These are phyloP conservation scores for Aquatica leii DNA, from an alignment of 2,888 invertebrate genomes.

Conservation along the genomic window DNA sequence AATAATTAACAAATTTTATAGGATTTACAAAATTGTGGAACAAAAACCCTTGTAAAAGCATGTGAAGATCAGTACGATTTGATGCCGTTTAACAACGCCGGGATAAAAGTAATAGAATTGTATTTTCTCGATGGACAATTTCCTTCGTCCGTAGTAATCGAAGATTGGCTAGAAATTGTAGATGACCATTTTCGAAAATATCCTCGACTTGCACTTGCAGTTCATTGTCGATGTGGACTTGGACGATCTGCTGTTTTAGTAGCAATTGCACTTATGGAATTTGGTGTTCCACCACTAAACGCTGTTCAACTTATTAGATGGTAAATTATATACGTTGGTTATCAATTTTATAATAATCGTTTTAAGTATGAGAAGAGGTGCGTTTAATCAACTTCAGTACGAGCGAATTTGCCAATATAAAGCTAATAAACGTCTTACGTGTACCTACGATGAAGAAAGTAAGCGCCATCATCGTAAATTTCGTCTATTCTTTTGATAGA, in stretches of 20 bases:
- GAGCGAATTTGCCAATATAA: neutral
- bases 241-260: conserved; percentile 33
- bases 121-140: conserved; percentile 27
- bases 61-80: conserved; percentile 15
- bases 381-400: neutral
- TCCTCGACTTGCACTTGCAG: conserved; percentile 22
- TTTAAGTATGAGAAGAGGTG: neutral
- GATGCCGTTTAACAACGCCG: conserved; percentile 3
- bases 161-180: conserved; percentile 25
- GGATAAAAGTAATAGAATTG: conserved; percentile 21
- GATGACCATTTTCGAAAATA: conserved; percentile 7
- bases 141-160: conserved; percentile 15
- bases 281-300: conserved; percentile 16
- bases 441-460: too few relatives aligned
- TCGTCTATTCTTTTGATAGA: too few relatives aligned
- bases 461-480: too few relatives aligned
- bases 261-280: conserved; percentile 34
- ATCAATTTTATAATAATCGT: too few relatives aligned
- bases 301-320: conserved; percentile 14
- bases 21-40: conserved; percentile 17
- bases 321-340: too few relatives aligned
- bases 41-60: conserved; percentile 14
- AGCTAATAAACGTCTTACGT: neutral
- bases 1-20: conserved; percentile 2
- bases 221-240: conserved; percentile 29